Conservation (phyloP, 2,888 invertebrate species). For the Stenurella melanura region DNA sequence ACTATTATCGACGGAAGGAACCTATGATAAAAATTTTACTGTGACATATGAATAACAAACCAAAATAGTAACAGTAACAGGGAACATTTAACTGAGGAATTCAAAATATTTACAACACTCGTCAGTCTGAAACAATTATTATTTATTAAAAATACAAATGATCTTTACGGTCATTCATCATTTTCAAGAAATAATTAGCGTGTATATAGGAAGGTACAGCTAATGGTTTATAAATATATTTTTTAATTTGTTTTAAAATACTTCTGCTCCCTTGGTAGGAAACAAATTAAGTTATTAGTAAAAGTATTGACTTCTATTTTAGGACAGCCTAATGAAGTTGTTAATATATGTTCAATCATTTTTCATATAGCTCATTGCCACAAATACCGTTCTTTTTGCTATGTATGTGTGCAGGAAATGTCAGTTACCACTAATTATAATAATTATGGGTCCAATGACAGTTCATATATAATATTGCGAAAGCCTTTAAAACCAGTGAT, state of each 20-base stretch:
- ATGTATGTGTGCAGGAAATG: too few relatives aligned
- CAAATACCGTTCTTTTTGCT: too few relatives aligned
- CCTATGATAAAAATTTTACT: background rate
- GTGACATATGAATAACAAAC: background rate
- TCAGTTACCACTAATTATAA: too few relatives aligned
- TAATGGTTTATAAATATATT: conserved; percentile 7
- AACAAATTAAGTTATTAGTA: conserved; percentile 7
- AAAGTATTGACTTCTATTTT: conserved; percentile 1
- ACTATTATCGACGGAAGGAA: background rate
- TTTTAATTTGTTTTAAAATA: conserved; percentile 11
- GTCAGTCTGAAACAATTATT: background rate
- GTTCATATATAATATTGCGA: too few relatives aligned
- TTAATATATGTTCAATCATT: background rate
- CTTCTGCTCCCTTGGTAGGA: background rate
- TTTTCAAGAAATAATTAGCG: conserved; percentile 22
- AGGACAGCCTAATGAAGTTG: background rate
- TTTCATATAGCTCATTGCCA: too few relatives aligned
- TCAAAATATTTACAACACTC: background rate
- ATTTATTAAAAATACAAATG: background rate
- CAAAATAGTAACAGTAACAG: too few relatives aligned
- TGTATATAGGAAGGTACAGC: conserved; percentile 6
- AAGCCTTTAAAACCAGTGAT: too few relatives aligned
- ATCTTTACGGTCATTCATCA: conserved; percentile 3
- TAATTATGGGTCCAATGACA: too few relatives aligned
- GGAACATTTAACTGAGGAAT: too few relatives aligned